These are phyloP conservation scores for Falco naumanni DNA, from an alignment of 2,797 vertebrate genomes.

Conservation along the genomic window DNA sequence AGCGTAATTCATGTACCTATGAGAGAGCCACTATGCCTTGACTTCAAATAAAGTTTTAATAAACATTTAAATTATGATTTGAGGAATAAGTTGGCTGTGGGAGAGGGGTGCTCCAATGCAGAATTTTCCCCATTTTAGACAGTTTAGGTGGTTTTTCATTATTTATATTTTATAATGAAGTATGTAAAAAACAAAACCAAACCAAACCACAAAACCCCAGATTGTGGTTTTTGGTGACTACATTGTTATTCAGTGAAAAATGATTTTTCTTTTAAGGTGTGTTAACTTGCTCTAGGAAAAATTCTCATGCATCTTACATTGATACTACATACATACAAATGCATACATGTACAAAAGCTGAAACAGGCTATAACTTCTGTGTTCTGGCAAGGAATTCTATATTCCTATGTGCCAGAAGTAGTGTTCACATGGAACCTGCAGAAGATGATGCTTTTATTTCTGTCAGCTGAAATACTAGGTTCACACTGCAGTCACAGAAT, in stretches of 20 bases:
- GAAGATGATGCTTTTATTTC: neutral
- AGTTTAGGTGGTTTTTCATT: accelerated
- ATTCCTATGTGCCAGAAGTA: neutral
- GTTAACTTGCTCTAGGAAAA: neutral
- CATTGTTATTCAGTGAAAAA: neutral
- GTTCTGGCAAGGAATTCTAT: neutral
- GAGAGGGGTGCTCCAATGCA: accelerated
- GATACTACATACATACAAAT: neutral
- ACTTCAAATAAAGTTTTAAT: neutral
- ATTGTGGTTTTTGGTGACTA: neutral
- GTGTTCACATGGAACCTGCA: neutral
- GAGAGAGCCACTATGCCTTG: neutral
- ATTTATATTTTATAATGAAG: neutral
- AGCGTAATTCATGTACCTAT: neutral
- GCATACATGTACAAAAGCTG: neutral
- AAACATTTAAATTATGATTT: neutral
- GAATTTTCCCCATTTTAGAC: neutral
- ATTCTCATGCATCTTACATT: neutral
- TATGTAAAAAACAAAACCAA: neutral
- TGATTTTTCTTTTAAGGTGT: neutral
- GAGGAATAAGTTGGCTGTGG: neutral
- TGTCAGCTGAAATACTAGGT: neutral
- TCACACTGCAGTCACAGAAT: neutral
- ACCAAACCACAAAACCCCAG: too few relatives aligned
- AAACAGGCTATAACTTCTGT: neutral